Evolutionary conservation across 2,113 vertebrate genomes (phyloP).

Genomic region (Chamaetylas fuelleborni): DNA sequence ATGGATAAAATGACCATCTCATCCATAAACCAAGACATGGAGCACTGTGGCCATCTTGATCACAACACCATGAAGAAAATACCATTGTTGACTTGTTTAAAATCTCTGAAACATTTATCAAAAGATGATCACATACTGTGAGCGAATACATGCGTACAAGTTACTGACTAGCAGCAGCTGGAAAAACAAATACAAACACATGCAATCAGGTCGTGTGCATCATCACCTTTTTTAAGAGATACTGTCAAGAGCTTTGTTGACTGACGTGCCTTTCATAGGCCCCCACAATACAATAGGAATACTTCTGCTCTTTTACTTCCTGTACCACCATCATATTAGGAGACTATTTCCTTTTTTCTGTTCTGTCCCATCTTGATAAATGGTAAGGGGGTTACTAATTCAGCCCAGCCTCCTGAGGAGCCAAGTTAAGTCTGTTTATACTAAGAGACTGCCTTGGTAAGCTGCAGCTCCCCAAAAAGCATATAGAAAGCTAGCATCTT

Average conservation of each 20-base stretch:
- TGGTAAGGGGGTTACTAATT: background rate
- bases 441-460: background rate
- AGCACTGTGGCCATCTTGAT: background rate
- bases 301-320: background rate
- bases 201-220: background rate
- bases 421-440: background rate
- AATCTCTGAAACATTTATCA: background rate
- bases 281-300: rapidly evolving
- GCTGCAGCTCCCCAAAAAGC: background rate
- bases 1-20: background rate
- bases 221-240: background rate
- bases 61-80: background rate
- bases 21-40: background rate
- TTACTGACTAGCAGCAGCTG: background rate
- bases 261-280: background rate
- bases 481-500: conserved; percentile 57
- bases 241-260: background rate
- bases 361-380: background rate
- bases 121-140: background rate
- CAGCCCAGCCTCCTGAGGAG: background rate
- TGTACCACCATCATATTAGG: background rate
- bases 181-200: background rate
- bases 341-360: background rate
- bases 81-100: background rate
- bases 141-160: background rate